Percentiles rank a stretch among this genome's conserved stretches.
Evolutionary conservation across 2,113 vertebrate genomes (phyloP).

Genomic region (Pelobates fuscus): DNA sequence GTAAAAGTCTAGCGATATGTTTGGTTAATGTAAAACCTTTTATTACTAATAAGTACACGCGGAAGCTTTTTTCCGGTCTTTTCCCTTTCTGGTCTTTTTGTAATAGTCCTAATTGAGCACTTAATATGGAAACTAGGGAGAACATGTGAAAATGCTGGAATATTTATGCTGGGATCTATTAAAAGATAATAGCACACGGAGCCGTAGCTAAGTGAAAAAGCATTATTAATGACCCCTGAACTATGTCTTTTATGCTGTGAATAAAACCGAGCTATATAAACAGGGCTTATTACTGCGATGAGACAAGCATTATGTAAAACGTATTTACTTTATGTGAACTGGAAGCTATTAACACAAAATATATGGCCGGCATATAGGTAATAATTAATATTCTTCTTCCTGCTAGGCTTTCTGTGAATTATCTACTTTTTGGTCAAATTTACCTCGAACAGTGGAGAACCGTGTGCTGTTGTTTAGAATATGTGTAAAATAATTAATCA

Average conservation of each 20-base stretch:
- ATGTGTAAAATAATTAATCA: too few relatives aligned
- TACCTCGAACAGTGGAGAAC: too few relatives aligned
- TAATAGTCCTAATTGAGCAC: slow-evolving; percentile 40
- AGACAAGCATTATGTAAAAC: background rate
- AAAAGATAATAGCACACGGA: slow-evolving; percentile 29
- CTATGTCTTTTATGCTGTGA: background rate
- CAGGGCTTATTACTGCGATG: background rate
- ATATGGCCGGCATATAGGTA: background rate
- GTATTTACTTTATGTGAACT: background rate
- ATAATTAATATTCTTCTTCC: too few relatives aligned
- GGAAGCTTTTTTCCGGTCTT: too few relatives aligned
- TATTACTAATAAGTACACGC: slow-evolving; percentile 42
- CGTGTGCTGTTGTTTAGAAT: too few relatives aligned
- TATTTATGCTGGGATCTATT: slow-evolving; percentile 26
- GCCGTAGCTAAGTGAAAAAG: background rate
- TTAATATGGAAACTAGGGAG: slow-evolving; percentile 24
- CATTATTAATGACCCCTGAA: background rate
- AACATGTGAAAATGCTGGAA: slow-evolving; percentile 10
- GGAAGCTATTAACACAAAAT: background rate
- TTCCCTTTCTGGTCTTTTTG: slow-evolving; percentile 1
- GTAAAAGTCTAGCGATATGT: background rate
- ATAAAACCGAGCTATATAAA: background rate
- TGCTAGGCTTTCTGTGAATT: too few relatives aligned
- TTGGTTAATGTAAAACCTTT: slow-evolving; percentile 26
- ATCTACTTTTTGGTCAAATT: too few relatives aligned